phyloP scores from a whole-genome alignment of 2,888 invertebrate genomes.

The Spodoptera littoralis region DNA sequence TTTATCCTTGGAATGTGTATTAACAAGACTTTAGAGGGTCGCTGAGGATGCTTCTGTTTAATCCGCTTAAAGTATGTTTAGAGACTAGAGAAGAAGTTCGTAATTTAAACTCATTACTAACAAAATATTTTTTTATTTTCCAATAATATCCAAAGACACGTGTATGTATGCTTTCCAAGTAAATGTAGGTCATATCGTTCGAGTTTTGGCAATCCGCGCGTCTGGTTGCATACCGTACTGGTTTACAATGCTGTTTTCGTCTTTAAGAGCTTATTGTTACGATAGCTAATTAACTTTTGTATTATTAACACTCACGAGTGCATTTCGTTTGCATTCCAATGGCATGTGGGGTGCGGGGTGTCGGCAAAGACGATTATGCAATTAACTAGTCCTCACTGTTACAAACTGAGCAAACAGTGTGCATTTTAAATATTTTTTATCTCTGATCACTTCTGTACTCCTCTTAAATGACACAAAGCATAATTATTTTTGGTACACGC shows the following conservation, averaged over 20 bases:
- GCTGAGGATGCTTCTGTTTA: slow-evolving; percentile 2
- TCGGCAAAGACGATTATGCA: too few species aligned
- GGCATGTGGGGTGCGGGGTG: slow-evolving; percentile 24
- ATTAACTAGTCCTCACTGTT: too few species aligned
- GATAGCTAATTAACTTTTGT: slow-evolving; percentile 37
- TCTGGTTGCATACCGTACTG: slow-evolving; percentile 28
- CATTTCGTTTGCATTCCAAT: slow-evolving; percentile 37
- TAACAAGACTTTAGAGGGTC: too few species aligned
- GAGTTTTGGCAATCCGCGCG: slow-evolving; percentile 50
- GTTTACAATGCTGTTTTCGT: slow-evolving; percentile 30
- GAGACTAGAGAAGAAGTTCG: slow-evolving; percentile 7
- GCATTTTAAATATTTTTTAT: too few species aligned
- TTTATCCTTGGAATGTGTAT: too few species aligned
- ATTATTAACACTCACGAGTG: slow-evolving; percentile 20
- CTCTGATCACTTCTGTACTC: too few species aligned
- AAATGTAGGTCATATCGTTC: slow-evolving; percentile 48
- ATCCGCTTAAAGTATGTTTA: too few species aligned
- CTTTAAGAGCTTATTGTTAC: slow-evolving; percentile 30
- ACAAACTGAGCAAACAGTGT: too few species aligned
- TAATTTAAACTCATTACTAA: slow-evolving; percentile 15
- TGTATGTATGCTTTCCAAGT: slow-evolving; percentile 45
- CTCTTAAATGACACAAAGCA: too few species aligned
- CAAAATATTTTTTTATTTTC: slow-evolving; percentile 21
- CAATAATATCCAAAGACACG: slow-evolving; percentile 23
- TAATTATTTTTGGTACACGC: too few species aligned